Percentiles rank a stretch among this genome's conserved stretches.
These are phyloP conservation scores for Leptinotarsa peninsularis DNA, from an alignment of 2,888 invertebrate genomes.

Conservation along the genomic window DNA sequence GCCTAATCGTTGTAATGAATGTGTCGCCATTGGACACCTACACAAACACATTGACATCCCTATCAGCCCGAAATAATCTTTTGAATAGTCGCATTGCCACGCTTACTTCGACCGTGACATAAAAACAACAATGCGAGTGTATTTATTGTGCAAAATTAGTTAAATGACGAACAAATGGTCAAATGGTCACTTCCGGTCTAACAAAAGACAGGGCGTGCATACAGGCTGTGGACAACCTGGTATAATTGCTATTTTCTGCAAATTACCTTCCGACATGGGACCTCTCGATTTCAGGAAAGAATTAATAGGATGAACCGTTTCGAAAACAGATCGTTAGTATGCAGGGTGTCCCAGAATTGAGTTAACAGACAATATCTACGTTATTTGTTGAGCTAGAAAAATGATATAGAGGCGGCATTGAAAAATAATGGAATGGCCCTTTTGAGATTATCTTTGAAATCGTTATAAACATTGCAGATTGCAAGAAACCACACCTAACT, in stretches of 20 bases:
- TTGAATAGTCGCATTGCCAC: conserved; percentile 39
- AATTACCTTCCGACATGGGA: conserved; percentile 10
- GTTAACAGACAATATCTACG: too few species aligned
- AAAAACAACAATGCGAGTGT: conserved; percentile 41
- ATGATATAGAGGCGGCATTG: too few species aligned
- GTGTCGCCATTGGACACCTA: conserved; percentile 26
- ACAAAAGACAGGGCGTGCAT: conserved; percentile 36
- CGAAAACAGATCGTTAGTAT: conserved; percentile 52
- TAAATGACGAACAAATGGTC: conserved; percentile 47
- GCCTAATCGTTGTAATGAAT: conserved; percentile 21
- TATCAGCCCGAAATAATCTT: conserved; percentile 38
- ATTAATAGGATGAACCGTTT: conserved; percentile 55
- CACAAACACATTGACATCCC: conserved; percentile 25
- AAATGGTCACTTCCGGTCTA: conserved; percentile 47
- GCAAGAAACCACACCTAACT: too few species aligned
- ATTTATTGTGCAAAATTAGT: conserved; percentile 42
- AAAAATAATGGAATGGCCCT: too few species aligned
- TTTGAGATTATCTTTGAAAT: too few species aligned
- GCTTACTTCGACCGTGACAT: conserved; percentile 37
- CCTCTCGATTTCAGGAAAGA: conserved; percentile 28
- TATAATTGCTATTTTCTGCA: conserved; percentile 18
- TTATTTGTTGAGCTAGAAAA: too few species aligned
- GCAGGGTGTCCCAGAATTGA: too few species aligned
- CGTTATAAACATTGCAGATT: too few species aligned
- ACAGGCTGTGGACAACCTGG: conserved; percentile 20